These are phyloP conservation scores for Benitochromis conjunctus DNA, from an alignment of 2,113 vertebrate species.

Conservation along the genomic window DNA sequence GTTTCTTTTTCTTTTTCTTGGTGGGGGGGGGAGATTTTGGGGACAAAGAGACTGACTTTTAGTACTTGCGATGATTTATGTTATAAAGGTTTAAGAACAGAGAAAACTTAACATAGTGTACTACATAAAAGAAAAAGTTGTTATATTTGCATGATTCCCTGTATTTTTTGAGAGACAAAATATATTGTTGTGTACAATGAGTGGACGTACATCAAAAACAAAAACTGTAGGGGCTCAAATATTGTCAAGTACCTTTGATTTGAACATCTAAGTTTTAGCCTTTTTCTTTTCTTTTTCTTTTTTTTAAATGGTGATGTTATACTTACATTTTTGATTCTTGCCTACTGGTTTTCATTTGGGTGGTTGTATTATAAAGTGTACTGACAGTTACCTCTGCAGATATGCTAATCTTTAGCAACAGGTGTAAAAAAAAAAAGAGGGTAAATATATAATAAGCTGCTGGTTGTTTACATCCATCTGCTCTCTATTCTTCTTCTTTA, in stretches of 20 bases:
- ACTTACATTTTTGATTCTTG: constrained; percentile 41
- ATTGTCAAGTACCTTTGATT: constrained; percentile 54
- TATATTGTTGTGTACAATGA: constrained; percentile 77
- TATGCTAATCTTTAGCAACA: background rate
- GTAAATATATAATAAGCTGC: background rate
- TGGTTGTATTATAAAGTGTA: constrained; percentile 4
- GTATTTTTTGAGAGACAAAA: constrained; percentile 75
- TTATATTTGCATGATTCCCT: constrained; percentile 82
- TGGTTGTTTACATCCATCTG: constrained; percentile 27
- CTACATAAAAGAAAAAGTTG: constrained; percentile 67
- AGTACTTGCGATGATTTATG: constrained; percentile 56
- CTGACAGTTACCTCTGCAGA: background rate
- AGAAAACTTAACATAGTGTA: constrained; percentile 66
- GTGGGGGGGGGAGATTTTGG: background rate
- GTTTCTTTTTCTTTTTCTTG: background rate
- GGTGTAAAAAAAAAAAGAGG: background rate
- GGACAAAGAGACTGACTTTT: constrained; percentile 30
- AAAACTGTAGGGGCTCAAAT: constrained; percentile 63
- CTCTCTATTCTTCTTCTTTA: background rate
- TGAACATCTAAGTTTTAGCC: constrained; percentile 49
- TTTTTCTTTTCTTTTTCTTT: background rate
- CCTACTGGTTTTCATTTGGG: constrained; percentile 20
- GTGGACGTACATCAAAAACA: constrained; percentile 68
- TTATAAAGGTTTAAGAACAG: constrained; percentile 65
- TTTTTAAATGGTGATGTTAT: constrained; percentile 41